Base-by-base conservation (phyloP, 2,113 vertebrate genomes). In the Callorhinus ursinus region DNA sequence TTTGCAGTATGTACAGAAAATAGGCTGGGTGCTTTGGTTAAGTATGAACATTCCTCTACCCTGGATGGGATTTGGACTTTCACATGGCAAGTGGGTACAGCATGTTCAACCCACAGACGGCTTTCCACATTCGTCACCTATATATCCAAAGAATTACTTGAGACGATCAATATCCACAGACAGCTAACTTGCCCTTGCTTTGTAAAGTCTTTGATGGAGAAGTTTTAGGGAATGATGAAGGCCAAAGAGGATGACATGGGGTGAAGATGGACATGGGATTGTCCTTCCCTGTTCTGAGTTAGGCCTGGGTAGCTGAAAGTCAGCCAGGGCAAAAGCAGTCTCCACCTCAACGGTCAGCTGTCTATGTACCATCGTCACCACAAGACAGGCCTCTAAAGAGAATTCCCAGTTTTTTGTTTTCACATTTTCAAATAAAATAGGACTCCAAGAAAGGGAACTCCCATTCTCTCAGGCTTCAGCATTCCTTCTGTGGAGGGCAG, bases 141-240 rank as follows among this genome's bases (percentile, higher is more conserved):
- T 57, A 36, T n/a, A 72, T 51, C 91, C n/a, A 93, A 94, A 83
- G 79, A 87, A 87, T 76, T 42, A 91, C 81, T 22, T 1, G 18
- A 90, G 87, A 95, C 72, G 46, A 51, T 39, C 76, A 51, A 51
- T 36, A 91, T 87, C 94, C 83, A 28, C 76, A 95, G 97, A 69
- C 95, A 96, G 95, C 85, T 8, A 5, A 0, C 53, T 63, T 88
- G 97, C 90, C 89, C 96, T 36, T 26, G 72, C 39, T 24, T 14
- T 42, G 86, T 63, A 76, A 69, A 88, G 80, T 93, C 93, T 96
- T 92, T 98, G 93, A 96, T 39, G 96, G 97, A 96, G 97, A 79
- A 12, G 28, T 94, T 81, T 81, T 88, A 92, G 92, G 89, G 92
- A 95, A 91, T 21, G 22, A 88, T 31, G 81, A 82, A 95, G 97